A percentile compares a stretch with the other conserved stretches of the same genome.
Evolutionary conservation across 2,113 vertebrate genomes (phyloP).

Genomic region (Ceuthmochares aereus): DNA sequence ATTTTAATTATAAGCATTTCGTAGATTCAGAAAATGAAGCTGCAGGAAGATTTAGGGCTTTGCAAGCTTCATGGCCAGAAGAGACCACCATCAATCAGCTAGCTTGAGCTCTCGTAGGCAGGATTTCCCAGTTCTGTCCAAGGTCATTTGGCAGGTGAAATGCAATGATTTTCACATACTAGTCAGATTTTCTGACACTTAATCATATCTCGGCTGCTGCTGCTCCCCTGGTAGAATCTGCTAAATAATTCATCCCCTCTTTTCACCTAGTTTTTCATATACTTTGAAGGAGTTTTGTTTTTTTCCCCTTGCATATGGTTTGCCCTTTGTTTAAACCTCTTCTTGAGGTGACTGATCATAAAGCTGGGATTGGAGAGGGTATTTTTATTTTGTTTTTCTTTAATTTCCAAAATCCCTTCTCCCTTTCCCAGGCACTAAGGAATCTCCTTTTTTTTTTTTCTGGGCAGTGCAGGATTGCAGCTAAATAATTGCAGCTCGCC

Average conservation of each 20-base stretch:
- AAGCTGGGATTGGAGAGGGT: not conserved
- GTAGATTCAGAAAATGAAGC: not conserved
- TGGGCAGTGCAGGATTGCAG: not conserved
- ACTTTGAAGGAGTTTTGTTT: not conserved
- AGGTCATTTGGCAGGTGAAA: slow-evolving; percentile 12
- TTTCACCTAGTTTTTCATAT: not conserved
- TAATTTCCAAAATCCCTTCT: not conserved
- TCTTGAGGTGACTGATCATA: not conserved
- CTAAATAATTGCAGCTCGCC: not conserved
- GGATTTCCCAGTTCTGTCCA: slow-evolving; percentile 5
- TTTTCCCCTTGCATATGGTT: not conserved
- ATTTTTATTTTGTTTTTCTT: not conserved
- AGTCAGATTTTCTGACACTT: slow-evolving; percentile 26
- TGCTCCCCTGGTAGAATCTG: slow-evolving; percentile 9
- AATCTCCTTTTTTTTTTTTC: not conserved
- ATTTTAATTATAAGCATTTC: not conserved
- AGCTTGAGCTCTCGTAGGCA: not conserved
- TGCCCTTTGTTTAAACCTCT: slow-evolving; percentile 21
- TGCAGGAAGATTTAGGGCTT: not conserved
- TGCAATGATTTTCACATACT: slow-evolving; percentile 41
- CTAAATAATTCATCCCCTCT: slow-evolving; percentile 42
- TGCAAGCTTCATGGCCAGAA: not conserved
- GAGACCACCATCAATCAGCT: not conserved
- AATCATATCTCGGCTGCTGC: slow-evolving; percentile 3
- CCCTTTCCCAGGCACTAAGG: not conserved